A percentile compares a stretch with the other conserved stretches of the same genome.
phyloP scores from a whole-genome alignment of 2,113 vertebrate genomes.

The Bubo blakistoni region DNA sequence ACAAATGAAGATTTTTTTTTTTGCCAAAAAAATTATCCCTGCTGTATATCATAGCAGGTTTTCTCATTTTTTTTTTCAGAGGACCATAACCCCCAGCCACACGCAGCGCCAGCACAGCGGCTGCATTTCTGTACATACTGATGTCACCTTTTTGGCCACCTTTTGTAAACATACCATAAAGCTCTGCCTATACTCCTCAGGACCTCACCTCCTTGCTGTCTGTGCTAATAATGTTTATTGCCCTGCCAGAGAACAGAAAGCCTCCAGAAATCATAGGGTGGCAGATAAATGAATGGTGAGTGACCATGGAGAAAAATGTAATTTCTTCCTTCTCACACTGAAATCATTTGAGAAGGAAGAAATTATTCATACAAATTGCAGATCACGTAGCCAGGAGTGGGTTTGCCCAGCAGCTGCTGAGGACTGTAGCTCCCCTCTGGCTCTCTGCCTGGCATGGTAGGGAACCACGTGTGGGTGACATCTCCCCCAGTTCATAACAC shows the following conservation, averaged over 20 bases:
- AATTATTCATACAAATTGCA: background rate
- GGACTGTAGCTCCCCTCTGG: background rate
- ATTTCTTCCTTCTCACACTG: background rate
- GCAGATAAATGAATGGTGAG: background rate
- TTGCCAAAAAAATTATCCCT: background rate
- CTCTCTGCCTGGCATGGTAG: fast-evolving
- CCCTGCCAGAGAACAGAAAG: background rate
- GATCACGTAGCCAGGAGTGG: background rate
- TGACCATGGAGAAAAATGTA: background rate
- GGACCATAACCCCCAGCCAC: background rate
- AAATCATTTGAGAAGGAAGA: background rate
- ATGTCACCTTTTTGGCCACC: background rate
- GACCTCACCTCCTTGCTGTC: background rate
- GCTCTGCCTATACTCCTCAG: background rate
- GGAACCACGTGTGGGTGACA: background rate
- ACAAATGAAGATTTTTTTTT: background rate
- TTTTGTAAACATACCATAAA: conserved; percentile 30
- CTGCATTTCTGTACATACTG: background rate
- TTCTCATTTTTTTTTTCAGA: background rate
- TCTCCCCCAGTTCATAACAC: background rate
- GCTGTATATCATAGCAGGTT: background rate
- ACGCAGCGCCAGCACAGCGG: fast-evolving
- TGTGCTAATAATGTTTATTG: background rate
- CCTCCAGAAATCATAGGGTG: background rate
- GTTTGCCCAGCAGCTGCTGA: background rate